Conservation (phyloP, 1,140 invertebrate genomes). For the Wiebesia pumilae region DNA sequence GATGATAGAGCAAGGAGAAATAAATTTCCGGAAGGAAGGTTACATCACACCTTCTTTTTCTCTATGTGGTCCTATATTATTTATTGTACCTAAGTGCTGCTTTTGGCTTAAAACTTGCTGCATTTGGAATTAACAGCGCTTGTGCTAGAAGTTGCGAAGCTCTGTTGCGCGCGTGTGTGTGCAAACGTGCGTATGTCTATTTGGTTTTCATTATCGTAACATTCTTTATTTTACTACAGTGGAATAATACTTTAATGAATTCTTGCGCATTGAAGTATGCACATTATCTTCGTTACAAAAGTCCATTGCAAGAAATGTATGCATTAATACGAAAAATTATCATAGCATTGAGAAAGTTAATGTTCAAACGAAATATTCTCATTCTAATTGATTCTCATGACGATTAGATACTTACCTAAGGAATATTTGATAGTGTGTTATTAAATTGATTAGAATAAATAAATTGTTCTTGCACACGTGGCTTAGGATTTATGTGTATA, state of each 20-base stretch:
- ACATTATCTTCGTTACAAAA: too few relatives aligned
- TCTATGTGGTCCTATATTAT: background rate
- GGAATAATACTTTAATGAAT: background rate
- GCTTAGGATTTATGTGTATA: too few relatives aligned
- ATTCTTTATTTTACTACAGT: background rate
- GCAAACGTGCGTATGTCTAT: background rate
- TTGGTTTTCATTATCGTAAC: background rate
- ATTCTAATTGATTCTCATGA: too few relatives aligned
- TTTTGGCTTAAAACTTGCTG: background rate
- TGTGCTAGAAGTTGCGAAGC: background rate
- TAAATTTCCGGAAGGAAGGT: background rate
- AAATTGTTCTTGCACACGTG: too few relatives aligned
- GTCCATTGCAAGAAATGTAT: too few relatives aligned
- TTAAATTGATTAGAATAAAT: too few relatives aligned
- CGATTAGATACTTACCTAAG: too few relatives aligned
- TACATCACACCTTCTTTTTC: background rate
- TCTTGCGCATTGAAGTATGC: background rate
- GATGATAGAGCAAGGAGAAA: constrained; percentile 18
- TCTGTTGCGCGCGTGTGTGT: background rate
- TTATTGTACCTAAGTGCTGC: background rate
- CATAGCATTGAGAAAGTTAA: too few relatives aligned
- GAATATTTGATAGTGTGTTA: too few relatives aligned
- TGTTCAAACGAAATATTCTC: too few relatives aligned
- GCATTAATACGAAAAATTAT: too few relatives aligned
- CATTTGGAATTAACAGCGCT: background rate